A percentile compares a stretch with the other conserved stretches of the same genome.
Conservation (phyloP, 2,113 vertebrate species). For the Neolamprologus sp. region DNA sequence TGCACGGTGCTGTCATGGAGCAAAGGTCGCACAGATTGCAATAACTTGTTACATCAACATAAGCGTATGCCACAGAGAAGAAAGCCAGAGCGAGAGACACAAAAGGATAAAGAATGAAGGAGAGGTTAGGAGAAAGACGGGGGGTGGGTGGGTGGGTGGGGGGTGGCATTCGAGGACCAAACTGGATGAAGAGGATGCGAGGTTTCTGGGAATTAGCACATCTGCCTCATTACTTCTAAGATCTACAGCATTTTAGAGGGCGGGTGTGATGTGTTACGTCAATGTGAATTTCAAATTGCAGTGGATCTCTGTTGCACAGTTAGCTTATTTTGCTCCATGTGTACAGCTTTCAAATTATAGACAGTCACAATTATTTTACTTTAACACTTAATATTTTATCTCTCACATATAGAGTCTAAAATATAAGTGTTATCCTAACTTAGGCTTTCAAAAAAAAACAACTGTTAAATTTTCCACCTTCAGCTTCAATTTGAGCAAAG, state of each 20-base stretch:
- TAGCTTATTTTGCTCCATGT: not conserved
- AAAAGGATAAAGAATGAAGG: not conserved
- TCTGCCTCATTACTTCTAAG: not conserved
- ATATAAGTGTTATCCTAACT: not conserved
- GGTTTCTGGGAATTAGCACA: slow-evolving; percentile 24
- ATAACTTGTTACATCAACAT: not conserved
- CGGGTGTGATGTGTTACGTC: not conserved
- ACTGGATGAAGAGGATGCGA: not conserved
- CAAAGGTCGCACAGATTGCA: not conserved
- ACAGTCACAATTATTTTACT: not conserved
- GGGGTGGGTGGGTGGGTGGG: not conserved
- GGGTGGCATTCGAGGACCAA: not conserved
- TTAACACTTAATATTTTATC: not conserved
- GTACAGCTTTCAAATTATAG: not conserved
- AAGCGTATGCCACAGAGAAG: not conserved
- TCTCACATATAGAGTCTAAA: not conserved
- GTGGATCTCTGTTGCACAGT: not conserved
- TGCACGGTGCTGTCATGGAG: slow-evolving; percentile 1
- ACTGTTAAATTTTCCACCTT: not conserved
- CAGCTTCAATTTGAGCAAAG: not conserved
- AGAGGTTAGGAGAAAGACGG: not conserved
- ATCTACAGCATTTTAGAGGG: not conserved
- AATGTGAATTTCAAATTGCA: not conserved
- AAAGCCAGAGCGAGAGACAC: not conserved
- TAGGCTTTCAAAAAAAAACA: not conserved